A percentile compares a stretch with the other conserved stretches of the same genome.
phyloP scores from a whole-genome alignment of 2,113 vertebrate species.

The Bambusicola thoracicus region DNA sequence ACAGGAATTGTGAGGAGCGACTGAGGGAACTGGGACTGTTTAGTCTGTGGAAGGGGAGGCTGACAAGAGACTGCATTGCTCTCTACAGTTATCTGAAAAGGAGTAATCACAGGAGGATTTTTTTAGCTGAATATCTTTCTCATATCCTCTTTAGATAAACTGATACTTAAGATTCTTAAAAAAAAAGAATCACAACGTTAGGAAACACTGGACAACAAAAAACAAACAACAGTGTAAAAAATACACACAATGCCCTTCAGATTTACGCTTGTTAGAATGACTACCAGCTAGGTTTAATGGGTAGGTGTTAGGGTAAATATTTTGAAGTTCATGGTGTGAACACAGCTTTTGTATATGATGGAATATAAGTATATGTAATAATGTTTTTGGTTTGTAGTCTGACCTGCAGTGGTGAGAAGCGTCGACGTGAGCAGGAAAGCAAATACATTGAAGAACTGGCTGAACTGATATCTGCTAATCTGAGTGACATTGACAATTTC shows the following conservation, averaged over 20 bases:
- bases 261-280: not conserved
- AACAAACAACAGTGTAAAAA: not conserved
- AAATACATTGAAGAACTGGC: slow-evolving; percentile 99
- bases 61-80: not conserved
- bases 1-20: not conserved
- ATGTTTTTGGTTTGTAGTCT: slow-evolving; percentile 61
- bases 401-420: slow-evolving; percentile 91
- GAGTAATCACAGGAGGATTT: not conserved
- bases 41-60: not conserved
- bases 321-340: not conserved
- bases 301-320: not conserved
- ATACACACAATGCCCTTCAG: not conserved
- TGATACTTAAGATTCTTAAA: not conserved
- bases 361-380: not conserved
- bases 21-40: not conserved
- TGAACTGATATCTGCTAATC: slow-evolving; percentile 98
- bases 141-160: not conserved
- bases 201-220: not conserved
- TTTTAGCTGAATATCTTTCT: not conserved
- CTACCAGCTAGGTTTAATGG: not conserved
- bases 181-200: not conserved
- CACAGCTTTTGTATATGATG: not conserved
- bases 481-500: slow-evolving; percentile 98
- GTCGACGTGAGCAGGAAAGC: slow-evolving; percentile 96
- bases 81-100: not conserved